These are phyloP conservation scores for Schizopygopsis pylzovi DNA, from an alignment of 2,797 vertebrate genomes.

Conservation along the genomic window DNA sequence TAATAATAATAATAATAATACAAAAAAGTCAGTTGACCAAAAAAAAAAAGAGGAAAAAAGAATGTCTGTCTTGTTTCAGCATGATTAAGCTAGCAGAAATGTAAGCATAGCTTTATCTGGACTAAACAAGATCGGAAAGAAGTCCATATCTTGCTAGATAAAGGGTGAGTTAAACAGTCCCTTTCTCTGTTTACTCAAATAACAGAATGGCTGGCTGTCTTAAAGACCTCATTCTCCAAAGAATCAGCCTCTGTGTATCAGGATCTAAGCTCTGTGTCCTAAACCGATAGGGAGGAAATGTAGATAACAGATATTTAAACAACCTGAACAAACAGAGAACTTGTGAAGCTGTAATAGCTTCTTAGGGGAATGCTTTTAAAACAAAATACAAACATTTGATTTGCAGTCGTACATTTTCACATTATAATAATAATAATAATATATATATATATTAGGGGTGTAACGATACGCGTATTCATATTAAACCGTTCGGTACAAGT, in stretches of 20 bases:
- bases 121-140: conserved; percentile 52
- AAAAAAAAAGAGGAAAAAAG: conserved; percentile 31
- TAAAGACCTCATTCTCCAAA: conserved; percentile 50
- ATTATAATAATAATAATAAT: too few species aligned
- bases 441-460: too few species aligned
- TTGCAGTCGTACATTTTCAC: not conserved
- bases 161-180: conserved; percentile 55
- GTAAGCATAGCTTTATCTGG: conserved; percentile 55
- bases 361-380: conserved; percentile 15
- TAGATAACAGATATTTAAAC: conserved; percentile 58
- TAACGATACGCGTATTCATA: too few species aligned
- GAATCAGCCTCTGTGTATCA: conserved; percentile 53
- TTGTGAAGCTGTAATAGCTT: conserved; percentile 49
- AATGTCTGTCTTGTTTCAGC: conserved; percentile 63
- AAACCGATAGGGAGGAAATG: conserved; percentile 38
- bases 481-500: too few species aligned
- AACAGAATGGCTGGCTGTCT: conserved; percentile 23
- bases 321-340: conserved; percentile 50
- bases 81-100: conserved; percentile 64
- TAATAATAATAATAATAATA: conserved; percentile 53
- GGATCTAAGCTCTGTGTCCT: conserved; percentile 48
- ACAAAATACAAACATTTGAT: not conserved
- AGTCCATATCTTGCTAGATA: conserved; percentile 56
- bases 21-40: conserved; percentile 44
- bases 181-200: conserved; percentile 47